phyloP scores from a whole-genome alignment of 2,797 vertebrate genomes.

The Gambelia wislizenii region DNA sequence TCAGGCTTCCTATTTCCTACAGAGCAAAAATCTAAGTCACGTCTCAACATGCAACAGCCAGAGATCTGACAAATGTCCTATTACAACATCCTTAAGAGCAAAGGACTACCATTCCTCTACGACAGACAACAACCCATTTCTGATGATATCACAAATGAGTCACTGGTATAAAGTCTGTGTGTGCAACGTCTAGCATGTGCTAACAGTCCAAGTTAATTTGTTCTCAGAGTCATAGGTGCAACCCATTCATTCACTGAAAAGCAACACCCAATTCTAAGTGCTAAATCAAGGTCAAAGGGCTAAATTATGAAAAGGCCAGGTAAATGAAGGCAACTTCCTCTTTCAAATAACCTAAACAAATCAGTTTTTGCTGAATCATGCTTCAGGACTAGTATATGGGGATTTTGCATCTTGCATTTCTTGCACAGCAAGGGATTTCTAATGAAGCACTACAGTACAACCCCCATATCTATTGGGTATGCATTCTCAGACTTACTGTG shows the following conservation, averaged over 20 bases:
- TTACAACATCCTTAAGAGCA: constrained; percentile 40
- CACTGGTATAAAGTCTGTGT: constrained; percentile 19
- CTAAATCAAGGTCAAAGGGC: constrained; percentile 1
- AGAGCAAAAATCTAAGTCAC: constrained; percentile 47
- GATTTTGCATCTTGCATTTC: constrained; percentile 53
- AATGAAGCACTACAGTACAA: too few species aligned
- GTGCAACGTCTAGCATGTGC: constrained; percentile 21
- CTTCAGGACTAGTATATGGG: constrained; percentile 40
- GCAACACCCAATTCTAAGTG: neutral
- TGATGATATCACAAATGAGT: constrained; percentile 24
- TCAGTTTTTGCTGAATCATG: constrained; percentile 53
- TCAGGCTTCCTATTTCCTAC: constrained; percentile 93
- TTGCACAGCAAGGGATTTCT: constrained; percentile 17
- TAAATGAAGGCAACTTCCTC: constrained; percentile 34
- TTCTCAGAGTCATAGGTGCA: neutral
- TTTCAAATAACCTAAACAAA: constrained; percentile 63
- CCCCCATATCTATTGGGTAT: too few species aligned
- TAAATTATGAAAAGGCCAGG: neutral
- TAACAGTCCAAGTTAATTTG: constrained; percentile 31
- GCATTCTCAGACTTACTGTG: too few species aligned
- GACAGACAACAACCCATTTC: constrained; percentile 21
- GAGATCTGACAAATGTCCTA: constrained; percentile 48
- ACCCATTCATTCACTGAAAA: neutral
- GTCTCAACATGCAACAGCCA: constrained; percentile 55
- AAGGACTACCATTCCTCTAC: constrained; percentile 29